phyloP scores from a whole-genome alignment of 2,888 invertebrate species.

The Agrilus mali region DNA sequence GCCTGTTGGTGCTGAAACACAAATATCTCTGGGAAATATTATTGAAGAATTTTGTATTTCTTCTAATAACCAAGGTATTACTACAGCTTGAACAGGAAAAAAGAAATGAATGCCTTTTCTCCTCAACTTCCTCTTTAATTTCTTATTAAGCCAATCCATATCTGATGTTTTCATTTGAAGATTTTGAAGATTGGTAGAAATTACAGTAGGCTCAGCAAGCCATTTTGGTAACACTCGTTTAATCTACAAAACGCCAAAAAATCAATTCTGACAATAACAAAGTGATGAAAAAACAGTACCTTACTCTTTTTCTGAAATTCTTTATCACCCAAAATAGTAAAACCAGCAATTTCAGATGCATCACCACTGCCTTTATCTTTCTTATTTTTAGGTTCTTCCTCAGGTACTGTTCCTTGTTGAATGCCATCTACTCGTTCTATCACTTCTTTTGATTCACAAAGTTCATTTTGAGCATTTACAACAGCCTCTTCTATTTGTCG shows the following conservation, averaged over 20 bases:
- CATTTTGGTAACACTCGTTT: constrained; percentile 75
- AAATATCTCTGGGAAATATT: constrained; percentile 75
- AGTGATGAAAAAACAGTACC: constrained; percentile 7
- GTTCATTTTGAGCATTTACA: constrained; percentile 18
- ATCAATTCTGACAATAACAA: not conserved
- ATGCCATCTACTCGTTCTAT: constrained; percentile 5
- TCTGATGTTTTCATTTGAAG: constrained; percentile 41
- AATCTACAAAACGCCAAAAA: constrained; percentile 40
- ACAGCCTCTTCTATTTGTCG: constrained; percentile 14
- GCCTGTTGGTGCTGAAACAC: constrained; percentile 94
- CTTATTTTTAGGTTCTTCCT: constrained; percentile 16
- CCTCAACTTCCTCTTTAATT: constrained; percentile 48
- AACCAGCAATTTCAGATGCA: constrained; percentile 33
- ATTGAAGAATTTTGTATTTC: constrained; percentile 44
- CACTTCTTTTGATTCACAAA: constrained; percentile 5
- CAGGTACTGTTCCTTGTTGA: constrained; percentile 10
- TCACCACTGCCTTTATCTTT: constrained; percentile 11
- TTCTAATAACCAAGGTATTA: constrained; percentile 64
- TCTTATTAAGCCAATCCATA: constrained; percentile 48
- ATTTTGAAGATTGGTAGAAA: constrained; percentile 58
- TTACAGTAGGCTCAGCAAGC: constrained; percentile 67
- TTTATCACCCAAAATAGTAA: constrained; percentile 55
- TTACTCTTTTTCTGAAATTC: constrained; percentile 44
- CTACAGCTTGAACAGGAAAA: constrained; percentile 75
- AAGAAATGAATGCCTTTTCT: constrained; percentile 61